Evolutionary conservation across 2,113 vertebrate genomes (phyloP).

Genomic region (Actenoides lindsayi): DNA sequence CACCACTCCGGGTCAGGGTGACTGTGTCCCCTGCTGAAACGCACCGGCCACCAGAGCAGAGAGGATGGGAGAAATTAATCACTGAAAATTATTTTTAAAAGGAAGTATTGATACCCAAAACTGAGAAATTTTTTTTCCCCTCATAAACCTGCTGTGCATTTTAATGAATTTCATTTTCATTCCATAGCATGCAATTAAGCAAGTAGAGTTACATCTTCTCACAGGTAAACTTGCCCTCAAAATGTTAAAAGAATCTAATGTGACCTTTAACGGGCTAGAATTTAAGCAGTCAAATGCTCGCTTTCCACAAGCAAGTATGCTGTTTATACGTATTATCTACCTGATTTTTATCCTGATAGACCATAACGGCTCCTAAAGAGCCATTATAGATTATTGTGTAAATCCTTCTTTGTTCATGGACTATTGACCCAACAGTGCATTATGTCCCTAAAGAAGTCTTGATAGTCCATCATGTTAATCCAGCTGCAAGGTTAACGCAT

Average conservation of each 20-base stretch:
- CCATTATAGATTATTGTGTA: slow-evolving; percentile 66
- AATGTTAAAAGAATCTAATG: neutral
- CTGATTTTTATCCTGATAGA: slow-evolving; percentile 60
- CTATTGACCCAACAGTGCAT: slow-evolving; percentile 60
- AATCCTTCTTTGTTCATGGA: slow-evolving; percentile 63
- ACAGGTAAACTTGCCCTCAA: neutral
- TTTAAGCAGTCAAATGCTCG: neutral
- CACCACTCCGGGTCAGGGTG: too few species aligned
- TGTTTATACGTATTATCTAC: neutral
- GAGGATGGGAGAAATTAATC: neutral
- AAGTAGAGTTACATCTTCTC: neutral
- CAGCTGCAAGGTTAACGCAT: slow-evolving; percentile 13
- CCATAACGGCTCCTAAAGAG: slow-evolving; percentile 58
- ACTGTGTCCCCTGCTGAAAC: fast-evolving
- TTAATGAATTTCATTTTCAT: neutral
- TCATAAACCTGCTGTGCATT: neutral
- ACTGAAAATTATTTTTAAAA: neutral
- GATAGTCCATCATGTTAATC: slow-evolving; percentile 65
- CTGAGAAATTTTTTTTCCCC: neutral
- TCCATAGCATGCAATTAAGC: neutral
- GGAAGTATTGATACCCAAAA: neutral
- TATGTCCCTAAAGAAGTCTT: slow-evolving; percentile 53
- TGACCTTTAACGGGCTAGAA: slow-evolving; percentile 7
- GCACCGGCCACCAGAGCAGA: neutral
- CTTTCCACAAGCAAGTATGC: neutral